Base-by-base conservation (phyloP, 2,797 vertebrate genomes). In the Otolemur crassicaudatus region DNA sequence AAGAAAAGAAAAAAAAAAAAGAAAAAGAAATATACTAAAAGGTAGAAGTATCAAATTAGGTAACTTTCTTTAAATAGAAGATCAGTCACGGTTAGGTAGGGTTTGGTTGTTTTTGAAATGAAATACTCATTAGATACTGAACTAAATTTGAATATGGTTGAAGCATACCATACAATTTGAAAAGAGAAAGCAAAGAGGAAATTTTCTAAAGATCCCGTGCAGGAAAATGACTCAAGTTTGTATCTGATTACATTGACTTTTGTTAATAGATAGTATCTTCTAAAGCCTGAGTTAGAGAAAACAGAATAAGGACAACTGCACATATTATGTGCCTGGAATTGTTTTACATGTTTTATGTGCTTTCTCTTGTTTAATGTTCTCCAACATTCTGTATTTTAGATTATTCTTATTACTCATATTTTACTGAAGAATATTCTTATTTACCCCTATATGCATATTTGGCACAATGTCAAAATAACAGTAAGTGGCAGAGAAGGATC, bases 61-160 rank as follows among this genome's bases (percentile, higher is more conserved):
- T 60, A 95, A 77, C 67, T 77, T 81, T 65, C 77, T 96, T 93
- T 87, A 81, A 84, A 49, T 17, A 94, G 91, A 58, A 73, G 70
- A 81, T 89, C 88, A 77, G 12, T 95, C 91, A 86, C 79, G 79
- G 34, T 94, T 89, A 86, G 27, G 20, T 23, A 27, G 49, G 46
- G 4, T 3, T 95, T 87, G 72, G 17, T 61, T 82, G 49, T 93
- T 96, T 56, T 94, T 58, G 72, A 93, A 75, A 73, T 53, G 46
- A 80, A 83, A 91, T 56, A 92, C 70, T 90, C 86, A 83, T 76
- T 94, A 75, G 90, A 80, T 89, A 87, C 53, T 76, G 46, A 86
- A 80, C n/a, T 76, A 92, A 83, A 83, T 31, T 58, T 92, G n/a
- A 76, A 43, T 34, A 14, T 79, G 11, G 37, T 73, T 92, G 27